Evolutionary conservation across 2,888 invertebrate genomes (phyloP).

Genomic region (Cataglyphis cursor): DNA sequence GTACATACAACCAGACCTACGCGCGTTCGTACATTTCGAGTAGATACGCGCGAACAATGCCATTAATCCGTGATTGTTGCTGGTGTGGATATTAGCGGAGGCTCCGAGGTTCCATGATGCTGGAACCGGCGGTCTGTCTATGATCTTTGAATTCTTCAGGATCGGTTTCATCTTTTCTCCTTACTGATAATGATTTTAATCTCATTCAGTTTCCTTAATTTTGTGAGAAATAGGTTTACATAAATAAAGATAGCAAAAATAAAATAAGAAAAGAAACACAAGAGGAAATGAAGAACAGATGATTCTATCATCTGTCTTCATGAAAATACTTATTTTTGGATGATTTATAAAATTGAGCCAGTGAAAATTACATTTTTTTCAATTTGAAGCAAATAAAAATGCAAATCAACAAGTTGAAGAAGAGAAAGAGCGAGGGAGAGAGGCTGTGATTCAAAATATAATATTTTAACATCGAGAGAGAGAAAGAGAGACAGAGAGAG

Average conservation of each 20-base stretch:
- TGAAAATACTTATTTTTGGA: not conserved
- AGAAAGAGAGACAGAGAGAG: not conserved
- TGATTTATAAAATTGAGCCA: not conserved
- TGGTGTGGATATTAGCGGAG: conserved; percentile 77
- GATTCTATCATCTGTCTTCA: no score
- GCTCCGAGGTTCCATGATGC: conserved; percentile 50
- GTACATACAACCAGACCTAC: conserved; percentile 76
- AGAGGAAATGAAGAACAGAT: not conserved
- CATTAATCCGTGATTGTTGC: conserved; percentile 82
- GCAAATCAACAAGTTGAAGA: not conserved
- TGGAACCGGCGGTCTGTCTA: conserved; percentile 41
- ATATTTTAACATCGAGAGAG: not conserved
- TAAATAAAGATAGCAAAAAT: not conserved
- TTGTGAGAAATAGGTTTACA: not conserved
- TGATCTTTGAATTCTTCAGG: conserved; percentile 41
- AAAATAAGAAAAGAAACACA: not conserved
- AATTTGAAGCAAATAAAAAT: not conserved
- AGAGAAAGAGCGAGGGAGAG: not conserved
- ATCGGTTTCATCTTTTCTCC: not conserved
- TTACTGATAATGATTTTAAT: not conserved
- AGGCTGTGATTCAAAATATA: not conserved
- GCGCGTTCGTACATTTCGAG: conserved; percentile 81
- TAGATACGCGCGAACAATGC: conserved; percentile 81
- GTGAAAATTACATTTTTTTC: not conserved
- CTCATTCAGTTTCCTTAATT: not conserved